Evolutionary conservation across 2,797 vertebrate species (phyloP).

Genomic region (Iguana delicatissima): DNA sequence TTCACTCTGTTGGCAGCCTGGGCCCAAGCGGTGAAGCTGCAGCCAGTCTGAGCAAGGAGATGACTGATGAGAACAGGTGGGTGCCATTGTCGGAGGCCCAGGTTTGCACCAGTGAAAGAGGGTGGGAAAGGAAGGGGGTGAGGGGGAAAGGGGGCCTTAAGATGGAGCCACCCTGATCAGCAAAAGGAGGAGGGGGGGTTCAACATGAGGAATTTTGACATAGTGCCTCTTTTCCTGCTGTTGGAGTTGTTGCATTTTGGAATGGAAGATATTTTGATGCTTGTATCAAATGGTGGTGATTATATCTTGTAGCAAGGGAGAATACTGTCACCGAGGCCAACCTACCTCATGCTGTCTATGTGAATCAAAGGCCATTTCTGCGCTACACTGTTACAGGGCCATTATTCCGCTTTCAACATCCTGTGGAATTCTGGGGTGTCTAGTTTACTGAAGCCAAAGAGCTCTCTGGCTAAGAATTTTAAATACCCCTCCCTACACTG

Average conservation of each 20-base stretch:
- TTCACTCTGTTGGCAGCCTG: conserved; percentile 59
- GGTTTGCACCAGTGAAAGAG: conserved; percentile 26
- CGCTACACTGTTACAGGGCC: no score
- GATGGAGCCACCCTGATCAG: conserved; percentile 31
- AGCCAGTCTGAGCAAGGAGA: conserved; percentile 37
- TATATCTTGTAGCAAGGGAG: no score
- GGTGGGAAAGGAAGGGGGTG: neutral
- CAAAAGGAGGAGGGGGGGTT: neutral
- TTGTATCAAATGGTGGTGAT: no score
- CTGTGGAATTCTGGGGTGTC: no score
- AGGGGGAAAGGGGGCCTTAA: neutral
- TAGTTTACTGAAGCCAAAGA: no score
- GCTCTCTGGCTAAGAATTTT: no score
- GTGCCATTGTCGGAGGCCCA: conserved; percentile 43
- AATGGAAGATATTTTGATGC: neutral
- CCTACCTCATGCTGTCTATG: neutral
- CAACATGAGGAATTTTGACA: neutral
- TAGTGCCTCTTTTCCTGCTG: conserved; percentile 23
- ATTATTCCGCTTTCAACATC: no score
- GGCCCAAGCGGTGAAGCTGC: conserved; percentile 53
- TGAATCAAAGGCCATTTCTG: neutral
- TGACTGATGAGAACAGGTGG: conserved; percentile 73
- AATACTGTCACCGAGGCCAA: no score
- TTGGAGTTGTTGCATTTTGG: neutral
- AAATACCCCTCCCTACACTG: no score